phyloP scores from a whole-genome alignment of 2,888 invertebrate species.

The Phasia obesa region DNA sequence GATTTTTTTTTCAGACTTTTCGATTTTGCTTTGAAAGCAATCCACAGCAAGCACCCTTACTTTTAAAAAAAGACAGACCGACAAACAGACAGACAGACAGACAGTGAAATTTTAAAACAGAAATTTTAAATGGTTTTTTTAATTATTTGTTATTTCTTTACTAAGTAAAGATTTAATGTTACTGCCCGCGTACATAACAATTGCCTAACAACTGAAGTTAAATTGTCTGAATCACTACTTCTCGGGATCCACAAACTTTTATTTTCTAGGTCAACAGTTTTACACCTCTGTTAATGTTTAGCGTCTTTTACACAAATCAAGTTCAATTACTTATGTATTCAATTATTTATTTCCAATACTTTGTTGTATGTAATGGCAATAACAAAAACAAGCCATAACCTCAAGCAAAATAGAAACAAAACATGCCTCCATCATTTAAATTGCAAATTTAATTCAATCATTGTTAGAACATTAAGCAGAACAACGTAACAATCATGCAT shows the following conservation, averaged over 20 bases:
- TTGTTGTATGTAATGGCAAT: conserved; percentile 17
- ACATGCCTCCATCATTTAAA: conserved; percentile 62
- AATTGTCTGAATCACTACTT: background rate
- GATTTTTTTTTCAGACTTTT: too few species aligned
- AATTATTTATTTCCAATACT: conserved; percentile 30
- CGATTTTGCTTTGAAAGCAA: too few species aligned
- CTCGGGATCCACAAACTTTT: background rate
- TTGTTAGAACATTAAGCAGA: conserved; percentile 64
- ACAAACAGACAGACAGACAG: too few species aligned
- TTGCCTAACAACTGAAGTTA: background rate
- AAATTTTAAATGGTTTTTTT: too few species aligned
- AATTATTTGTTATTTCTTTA: too few species aligned
- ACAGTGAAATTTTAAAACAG: too few species aligned
- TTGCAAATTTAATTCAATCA: conserved; percentile 71
- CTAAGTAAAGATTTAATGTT: too few species aligned
- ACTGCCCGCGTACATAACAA: background rate
- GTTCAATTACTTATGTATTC: conserved; percentile 41
- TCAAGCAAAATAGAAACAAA: conserved; percentile 24
- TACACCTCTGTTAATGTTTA: conserved; percentile 45
- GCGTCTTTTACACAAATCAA: conserved; percentile 33
- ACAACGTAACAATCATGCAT: conserved; percentile 51
- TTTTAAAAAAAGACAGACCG: too few species aligned
- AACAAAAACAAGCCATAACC: conserved; percentile 20
- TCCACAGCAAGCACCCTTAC: too few species aligned
- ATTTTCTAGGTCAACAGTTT: conserved; percentile 52